Evolutionary conservation across 2,797 vertebrate species (phyloP).

Genomic region (Takifugu ocellatus): DNA sequence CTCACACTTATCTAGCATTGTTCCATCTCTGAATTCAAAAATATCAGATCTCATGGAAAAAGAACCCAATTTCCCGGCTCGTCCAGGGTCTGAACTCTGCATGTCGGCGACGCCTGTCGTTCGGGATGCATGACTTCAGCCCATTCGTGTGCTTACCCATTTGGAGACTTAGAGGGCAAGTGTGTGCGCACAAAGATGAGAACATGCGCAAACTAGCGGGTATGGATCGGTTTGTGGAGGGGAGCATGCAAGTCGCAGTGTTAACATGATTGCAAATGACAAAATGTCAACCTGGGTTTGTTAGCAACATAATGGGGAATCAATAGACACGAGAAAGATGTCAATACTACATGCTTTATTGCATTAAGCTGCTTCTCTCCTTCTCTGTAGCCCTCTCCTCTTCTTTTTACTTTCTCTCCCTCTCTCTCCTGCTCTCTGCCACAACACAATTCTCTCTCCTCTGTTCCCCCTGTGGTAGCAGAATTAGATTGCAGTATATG

Average conservation of each 20-base stretch:
- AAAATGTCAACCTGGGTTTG: constrained; percentile 85
- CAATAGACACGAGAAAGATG: constrained; percentile 82
- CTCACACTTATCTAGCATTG: constrained; percentile 18
- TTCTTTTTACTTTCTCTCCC: constrained; percentile 45
- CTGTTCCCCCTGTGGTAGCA: constrained; percentile 47
- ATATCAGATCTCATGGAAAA: not conserved
- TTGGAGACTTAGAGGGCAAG: constrained; percentile 8
- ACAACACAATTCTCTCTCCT: constrained; percentile 54
- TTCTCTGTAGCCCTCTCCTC: constrained; percentile 57
- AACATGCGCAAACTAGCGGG: constrained; percentile 54
- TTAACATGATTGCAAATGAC: constrained; percentile 84
- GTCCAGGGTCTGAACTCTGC: not conserved
- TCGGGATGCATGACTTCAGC: constrained; percentile 8
- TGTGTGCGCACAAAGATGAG: constrained; percentile 31
- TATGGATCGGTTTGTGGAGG: constrained; percentile 71
- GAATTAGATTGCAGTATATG: constrained; percentile 73
- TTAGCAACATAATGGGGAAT: constrained; percentile 84
- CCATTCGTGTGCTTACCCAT: constrained; percentile 41
- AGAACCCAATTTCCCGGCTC: not conserved
- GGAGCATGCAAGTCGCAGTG: constrained; percentile 72
- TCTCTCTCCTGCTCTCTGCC: constrained; percentile 55
- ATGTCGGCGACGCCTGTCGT: not conserved
- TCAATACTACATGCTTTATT: constrained; percentile 83
- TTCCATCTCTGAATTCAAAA: constrained; percentile 23
- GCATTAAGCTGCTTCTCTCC: constrained; percentile 76